A percentile compares a stretch with the other conserved stretches of the same genome.
phyloP scores from a whole-genome alignment of 2,888 invertebrate genomes.

The Pandemis corylana region DNA sequence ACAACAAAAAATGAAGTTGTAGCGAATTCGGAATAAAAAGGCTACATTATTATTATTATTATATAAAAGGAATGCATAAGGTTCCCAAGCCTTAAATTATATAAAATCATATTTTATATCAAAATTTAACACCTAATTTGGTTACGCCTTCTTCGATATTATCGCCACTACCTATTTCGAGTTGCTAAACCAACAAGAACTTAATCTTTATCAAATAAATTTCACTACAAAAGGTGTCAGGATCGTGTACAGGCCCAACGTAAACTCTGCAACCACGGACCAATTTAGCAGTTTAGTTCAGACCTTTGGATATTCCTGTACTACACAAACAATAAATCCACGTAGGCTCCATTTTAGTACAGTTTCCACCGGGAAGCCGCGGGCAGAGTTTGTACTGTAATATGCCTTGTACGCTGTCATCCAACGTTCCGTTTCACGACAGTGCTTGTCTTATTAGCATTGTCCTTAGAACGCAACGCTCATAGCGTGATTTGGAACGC shows the following conservation, averaged over 20 bases:
- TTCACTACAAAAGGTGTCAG: slow-evolving; percentile 7
- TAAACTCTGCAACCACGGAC: slow-evolving; percentile 12
- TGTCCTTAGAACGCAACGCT: slow-evolving; percentile 67
- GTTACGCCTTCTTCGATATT: not conserved
- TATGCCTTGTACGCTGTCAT: slow-evolving; percentile 70
- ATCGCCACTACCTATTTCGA: not conserved
- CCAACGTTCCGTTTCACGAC: slow-evolving; percentile 65
- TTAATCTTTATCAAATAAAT: not conserved
- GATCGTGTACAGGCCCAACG: slow-evolving; percentile 19
- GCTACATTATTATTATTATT: too few species aligned
- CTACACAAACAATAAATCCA: slow-evolving; percentile 45
- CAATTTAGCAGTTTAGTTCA: slow-evolving; percentile 34
- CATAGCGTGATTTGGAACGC: slow-evolving; percentile 73
- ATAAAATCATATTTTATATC: too few species aligned
- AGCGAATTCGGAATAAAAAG: too few species aligned
- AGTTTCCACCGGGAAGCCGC: slow-evolving; percentile 29
- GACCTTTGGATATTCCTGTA: slow-evolving; percentile 34
- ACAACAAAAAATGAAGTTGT: too few species aligned
- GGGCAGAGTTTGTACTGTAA: slow-evolving; percentile 45
- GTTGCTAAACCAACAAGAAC: slow-evolving; percentile 1
- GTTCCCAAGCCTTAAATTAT: too few species aligned
- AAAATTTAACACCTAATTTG: not conserved
- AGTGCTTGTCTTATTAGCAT: slow-evolving; percentile 75
- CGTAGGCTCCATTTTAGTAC: slow-evolving; percentile 45
- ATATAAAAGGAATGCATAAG: too few species aligned